Conservation (phyloP, 2,888 invertebrate genomes). For the Sphaerophoria taeniata region DNA sequence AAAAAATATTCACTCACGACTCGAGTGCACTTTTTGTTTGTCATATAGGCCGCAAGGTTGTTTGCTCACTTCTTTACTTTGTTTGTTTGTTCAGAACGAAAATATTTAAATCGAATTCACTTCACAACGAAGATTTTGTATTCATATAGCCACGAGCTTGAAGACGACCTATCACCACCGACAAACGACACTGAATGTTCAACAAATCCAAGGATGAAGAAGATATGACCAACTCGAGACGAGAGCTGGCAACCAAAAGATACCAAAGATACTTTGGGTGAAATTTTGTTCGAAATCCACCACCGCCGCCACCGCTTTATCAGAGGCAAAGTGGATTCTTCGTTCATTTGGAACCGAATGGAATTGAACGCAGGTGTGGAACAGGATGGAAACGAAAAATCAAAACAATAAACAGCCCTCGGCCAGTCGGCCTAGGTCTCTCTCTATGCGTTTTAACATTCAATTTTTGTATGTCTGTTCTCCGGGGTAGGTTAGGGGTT, state of each 20-base stretch:
- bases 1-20: constrained; percentile 6
- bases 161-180: constrained; percentile 60
- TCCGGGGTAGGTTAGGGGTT: background rate
- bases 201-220: constrained; percentile 52
- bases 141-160: background rate
- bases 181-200: constrained; percentile 69
- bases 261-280: constrained; percentile 51
- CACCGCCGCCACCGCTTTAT: constrained; percentile 20
- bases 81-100: constrained; percentile 9
- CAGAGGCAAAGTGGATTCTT: constrained; percentile 44
- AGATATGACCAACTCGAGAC: constrained; percentile 40
- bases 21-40: constrained; percentile 26
- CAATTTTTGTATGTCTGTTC: constrained; percentile 29
- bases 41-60: constrained; percentile 52
- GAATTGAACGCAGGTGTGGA: constrained; percentile 60
- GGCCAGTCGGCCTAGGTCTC: too few species aligned
- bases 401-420: constrained; percentile 59
- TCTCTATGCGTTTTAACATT: background rate
- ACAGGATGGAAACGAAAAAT: constrained; percentile 50
- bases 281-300: constrained; percentile 37
- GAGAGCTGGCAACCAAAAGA: constrained; percentile 29
- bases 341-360: constrained; percentile 6
- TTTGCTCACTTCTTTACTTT: constrained; percentile 42
- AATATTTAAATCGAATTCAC: too few species aligned
- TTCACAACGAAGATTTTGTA: too few species aligned